Evolutionary conservation across 2,797 vertebrate genomes (phyloP).

Genomic region (Coilia nasus): DNA sequence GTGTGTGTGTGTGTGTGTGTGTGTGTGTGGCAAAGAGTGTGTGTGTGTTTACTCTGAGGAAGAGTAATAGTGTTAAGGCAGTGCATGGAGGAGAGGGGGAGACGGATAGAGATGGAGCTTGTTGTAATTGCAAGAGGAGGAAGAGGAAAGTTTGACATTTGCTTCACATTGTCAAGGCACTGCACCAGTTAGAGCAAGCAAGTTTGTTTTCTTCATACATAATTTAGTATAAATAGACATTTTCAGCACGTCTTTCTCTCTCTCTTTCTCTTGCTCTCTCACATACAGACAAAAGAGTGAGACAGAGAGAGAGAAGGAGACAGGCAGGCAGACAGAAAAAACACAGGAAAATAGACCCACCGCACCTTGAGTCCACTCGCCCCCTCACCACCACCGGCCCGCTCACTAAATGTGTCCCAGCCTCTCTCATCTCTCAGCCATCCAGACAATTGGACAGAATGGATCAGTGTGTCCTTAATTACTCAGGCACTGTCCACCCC

Average conservation of each 20-base stretch:
- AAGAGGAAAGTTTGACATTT: background rate
- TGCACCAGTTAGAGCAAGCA: background rate
- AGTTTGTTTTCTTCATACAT: conserved; percentile 8
- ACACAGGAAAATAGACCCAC: background rate
- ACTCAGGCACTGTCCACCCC: background rate
- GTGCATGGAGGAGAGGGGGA: too few relatives aligned
- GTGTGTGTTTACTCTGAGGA: background rate
- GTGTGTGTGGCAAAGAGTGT: background rate
- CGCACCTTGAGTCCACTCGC: background rate
- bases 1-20: too few relatives aligned
- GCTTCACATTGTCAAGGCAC: background rate
- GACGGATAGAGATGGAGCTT: background rate
- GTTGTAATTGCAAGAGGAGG: background rate
- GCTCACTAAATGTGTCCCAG: background rate
- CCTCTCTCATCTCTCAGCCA: conserved; percentile 14
- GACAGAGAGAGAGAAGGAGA: too few relatives aligned
- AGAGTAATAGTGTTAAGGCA: background rate
- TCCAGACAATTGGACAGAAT: conserved; percentile 15
- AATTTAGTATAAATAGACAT: background rate
- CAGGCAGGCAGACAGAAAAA: too few relatives aligned
- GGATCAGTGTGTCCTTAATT: conserved; percentile 18
- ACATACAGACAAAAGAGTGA: too few relatives aligned
- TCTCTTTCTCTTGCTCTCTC: background rate
- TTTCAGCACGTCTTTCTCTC: background rate
- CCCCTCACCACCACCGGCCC: background rate